Evolutionary conservation across 2,888 invertebrate species (phyloP).

Genomic region (Eilema depressum): DNA sequence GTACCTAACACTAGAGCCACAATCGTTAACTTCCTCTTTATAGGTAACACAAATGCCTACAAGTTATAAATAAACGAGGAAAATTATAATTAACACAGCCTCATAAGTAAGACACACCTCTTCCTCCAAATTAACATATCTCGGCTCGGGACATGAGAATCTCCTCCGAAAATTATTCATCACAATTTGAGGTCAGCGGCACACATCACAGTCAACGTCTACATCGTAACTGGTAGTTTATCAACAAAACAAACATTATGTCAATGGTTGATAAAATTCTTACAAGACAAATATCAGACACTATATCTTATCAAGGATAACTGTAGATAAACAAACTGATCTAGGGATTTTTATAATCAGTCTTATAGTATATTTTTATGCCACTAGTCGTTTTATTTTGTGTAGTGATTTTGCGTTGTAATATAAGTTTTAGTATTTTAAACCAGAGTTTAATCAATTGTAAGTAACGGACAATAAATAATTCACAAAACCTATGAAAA

Average conservation of each 20-base stretch:
- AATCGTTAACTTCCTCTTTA: neutral
- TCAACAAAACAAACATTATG: constrained; percentile 65
- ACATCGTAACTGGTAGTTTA: constrained; percentile 48
- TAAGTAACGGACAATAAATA: neutral
- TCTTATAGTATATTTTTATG: constrained; percentile 34
- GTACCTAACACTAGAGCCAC: constrained; percentile 20
- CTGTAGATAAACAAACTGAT: constrained; percentile 56
- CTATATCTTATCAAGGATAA: constrained; percentile 74
- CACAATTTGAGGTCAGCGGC: constrained; percentile 7
- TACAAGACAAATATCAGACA: constrained; percentile 51
- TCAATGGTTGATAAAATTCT: constrained; percentile 55
- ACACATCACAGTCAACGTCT: constrained; percentile 44
- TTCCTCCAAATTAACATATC: constrained; percentile 64
- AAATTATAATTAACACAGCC: constrained; percentile 27
- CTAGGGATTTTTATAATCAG: constrained; percentile 56
- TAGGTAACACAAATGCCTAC: neutral
- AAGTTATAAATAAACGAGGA: constrained; percentile 19
- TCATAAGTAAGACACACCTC: constrained; percentile 50
- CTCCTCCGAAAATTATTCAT: constrained; percentile 63
- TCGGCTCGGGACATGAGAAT: constrained; percentile 63
- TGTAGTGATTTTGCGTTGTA: neutral
- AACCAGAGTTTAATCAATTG: neutral
- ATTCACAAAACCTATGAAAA: no score
- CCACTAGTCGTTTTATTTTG: constrained; percentile 21
- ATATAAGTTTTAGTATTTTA: neutral